Evolutionary conservation across 30 jellyfish, hydroid and myxozoan genomes (phyloP), one percentile per base, ranked within the genome.

Genomic region (Hydractinia symbiolongicarpus): DNA sequence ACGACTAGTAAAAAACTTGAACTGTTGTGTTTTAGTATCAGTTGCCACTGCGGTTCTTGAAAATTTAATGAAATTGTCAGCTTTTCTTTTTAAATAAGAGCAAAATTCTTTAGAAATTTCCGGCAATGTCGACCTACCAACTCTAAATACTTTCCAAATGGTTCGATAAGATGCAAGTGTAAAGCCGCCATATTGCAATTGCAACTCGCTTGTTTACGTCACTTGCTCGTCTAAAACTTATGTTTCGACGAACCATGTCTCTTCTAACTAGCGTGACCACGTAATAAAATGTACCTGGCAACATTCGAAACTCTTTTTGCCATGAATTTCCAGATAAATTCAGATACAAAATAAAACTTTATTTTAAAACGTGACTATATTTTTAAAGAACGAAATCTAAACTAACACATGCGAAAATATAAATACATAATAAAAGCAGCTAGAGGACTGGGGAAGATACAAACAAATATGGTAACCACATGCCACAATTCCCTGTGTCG

Each of bases 121-220:
- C 15, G 77, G 66, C 30, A 76, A 84, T 17, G 79, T 86, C 60
- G 91, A 86, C 56, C 81, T 86, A 60, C 87, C 91, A 66, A 82
- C 86, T 50, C 88, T 92, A 79, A 86, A 86, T 61, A 75, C 83
- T 30, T 88, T 83, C 72, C 86, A 73, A 55, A 80, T 72, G 20
- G 89, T 72, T 52, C 96, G 86, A 81, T 5, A 82, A 55, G 84
- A 55, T 49, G 81, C 93, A 86, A 57, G 74, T 64, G 7, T 4
- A 7, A 9, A 64, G 74, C 16, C 74, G 74, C 74, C 74, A 64
- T 13, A 64, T 7, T n/a, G 74, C 74, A 64, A 64, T 13, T 6
- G 8, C 74, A 6, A 64, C 16, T n/a, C 74, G 17, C 2, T 64
- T 64, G 9, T 64, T 13, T 7, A 64, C 16, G 40, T 13, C 19